phyloP scores from a whole-genome alignment of 2,113 vertebrate genomes.

The Ictalurus furcatus region DNA sequence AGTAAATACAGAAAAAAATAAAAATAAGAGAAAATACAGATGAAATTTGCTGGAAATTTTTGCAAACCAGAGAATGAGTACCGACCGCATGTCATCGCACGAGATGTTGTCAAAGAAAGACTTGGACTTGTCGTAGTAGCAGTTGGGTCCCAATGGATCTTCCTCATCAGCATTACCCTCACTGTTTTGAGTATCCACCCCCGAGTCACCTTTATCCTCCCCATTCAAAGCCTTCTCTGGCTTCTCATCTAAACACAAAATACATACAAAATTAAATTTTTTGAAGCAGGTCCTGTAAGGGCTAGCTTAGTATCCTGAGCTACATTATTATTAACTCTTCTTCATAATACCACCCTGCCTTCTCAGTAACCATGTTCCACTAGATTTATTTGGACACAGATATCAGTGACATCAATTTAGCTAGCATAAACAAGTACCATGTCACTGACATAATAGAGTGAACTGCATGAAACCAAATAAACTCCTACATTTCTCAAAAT shows the following conservation, averaged over 20 bases:
- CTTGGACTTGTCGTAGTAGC: constrained; percentile 97
- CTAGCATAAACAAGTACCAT: not conserved
- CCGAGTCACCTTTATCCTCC: constrained; percentile 90
- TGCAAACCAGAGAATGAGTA: not conserved
- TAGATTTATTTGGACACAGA: not conserved
- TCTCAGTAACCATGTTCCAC: not conserved
- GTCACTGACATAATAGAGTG: not conserved
- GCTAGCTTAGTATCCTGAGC: not conserved
- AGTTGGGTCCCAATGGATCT: constrained; percentile 81
- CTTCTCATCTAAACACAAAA: constrained; percentile 81
- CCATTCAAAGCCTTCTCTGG: constrained; percentile 87
- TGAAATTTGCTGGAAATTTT: not conserved
- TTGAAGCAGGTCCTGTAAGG: not conserved
- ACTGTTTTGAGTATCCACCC: constrained; percentile 80
- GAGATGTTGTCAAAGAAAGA: constrained; percentile 99
- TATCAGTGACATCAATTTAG: not conserved
- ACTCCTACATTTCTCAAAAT: not conserved
- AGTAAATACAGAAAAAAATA: not conserved
- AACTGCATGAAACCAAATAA: not conserved
- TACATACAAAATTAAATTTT: not conserved
- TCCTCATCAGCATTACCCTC: constrained; percentile 88
- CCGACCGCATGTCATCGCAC: constrained; percentile 86
- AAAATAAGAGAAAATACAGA: not conserved
- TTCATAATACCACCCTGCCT: not conserved
- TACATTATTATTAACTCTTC: not conserved